Conservation (phyloP, 2,888 invertebrate species). For the Drosophila hamatofila region DNA sequence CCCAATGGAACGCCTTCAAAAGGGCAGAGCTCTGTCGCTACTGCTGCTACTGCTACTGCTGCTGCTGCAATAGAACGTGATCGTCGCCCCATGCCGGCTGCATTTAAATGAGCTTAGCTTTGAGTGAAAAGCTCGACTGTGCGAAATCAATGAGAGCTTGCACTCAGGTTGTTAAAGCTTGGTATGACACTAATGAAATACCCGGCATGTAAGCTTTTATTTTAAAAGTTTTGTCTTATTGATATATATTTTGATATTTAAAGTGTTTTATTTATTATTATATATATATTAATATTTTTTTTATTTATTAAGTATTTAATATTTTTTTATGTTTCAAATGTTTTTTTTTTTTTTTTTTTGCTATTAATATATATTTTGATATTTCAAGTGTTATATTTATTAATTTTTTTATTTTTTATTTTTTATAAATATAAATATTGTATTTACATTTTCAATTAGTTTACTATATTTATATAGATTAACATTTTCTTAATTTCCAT, state of each 20-base stretch:
- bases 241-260: background rate
- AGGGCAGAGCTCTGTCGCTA: constrained; percentile 43
- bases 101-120: constrained; percentile 59
- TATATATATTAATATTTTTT: no score
- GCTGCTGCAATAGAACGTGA: constrained; percentile 67
- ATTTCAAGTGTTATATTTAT: no score
- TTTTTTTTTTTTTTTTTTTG: no score
- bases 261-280: background rate
- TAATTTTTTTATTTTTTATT: no score
- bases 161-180: constrained; percentile 18
- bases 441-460: no score
- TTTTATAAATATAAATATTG: no score
- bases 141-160: constrained; percentile 8
- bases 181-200: constrained; percentile 1
- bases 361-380: no score
- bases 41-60: constrained; percentile 26
- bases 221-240: background rate
- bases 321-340: no score
- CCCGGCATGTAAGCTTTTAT: background rate
- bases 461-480: no score
- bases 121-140: constrained; percentile 11
- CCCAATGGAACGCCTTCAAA: constrained; percentile 38
- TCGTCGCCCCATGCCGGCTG: constrained; percentile 45
- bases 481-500: background rate
- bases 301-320: no score